These are phyloP conservation scores for Hirtodrosophila histrioides DNA, from an alignment of 2,888 invertebrate species.

Conservation along the genomic window DNA sequence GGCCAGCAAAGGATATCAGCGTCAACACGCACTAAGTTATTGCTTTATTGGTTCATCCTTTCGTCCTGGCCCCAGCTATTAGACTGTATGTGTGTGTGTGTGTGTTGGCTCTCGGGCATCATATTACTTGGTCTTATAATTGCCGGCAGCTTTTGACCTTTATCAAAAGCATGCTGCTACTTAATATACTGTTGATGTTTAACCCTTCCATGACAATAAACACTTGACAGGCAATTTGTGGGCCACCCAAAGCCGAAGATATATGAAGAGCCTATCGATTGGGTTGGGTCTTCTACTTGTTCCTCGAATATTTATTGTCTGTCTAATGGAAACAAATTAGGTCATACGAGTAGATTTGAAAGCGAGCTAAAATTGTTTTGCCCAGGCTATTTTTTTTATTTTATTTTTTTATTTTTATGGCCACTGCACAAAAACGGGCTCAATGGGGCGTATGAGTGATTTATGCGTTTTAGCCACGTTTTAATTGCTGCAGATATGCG, in stretches of 20 bases:
- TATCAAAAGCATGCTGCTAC: slow-evolving; percentile 61
- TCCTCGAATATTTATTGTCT: slow-evolving; percentile 59
- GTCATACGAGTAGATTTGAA: slow-evolving; percentile 38
- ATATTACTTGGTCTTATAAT: slow-evolving; percentile 63
- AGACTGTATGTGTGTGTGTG: neutral
- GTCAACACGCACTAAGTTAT: slow-evolving; percentile 67
- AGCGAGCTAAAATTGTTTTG: slow-evolving; percentile 25
- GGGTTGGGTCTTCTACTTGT: slow-evolving; percentile 1
- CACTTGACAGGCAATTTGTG: slow-evolving; percentile 53
- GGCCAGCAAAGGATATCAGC: slow-evolving; percentile 68
- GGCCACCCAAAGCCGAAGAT: slow-evolving; percentile 11
- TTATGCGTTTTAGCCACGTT: slow-evolving; percentile 46
- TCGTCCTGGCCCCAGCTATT: slow-evolving; percentile 17
- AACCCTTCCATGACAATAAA: slow-evolving; percentile 58
- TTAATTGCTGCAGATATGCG: slow-evolving; percentile 64
- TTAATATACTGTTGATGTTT: slow-evolving; percentile 53
- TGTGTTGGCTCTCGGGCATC: slow-evolving; percentile 50
- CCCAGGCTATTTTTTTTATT: slow-evolving; percentile 1
- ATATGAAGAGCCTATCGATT: slow-evolving; percentile 28
- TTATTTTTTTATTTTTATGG: slow-evolving; percentile 4
- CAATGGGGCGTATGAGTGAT: slow-evolving; percentile 69
- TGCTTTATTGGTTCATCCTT: slow-evolving; percentile 47
- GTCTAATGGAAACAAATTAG: slow-evolving; percentile 71
- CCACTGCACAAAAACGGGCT: slow-evolving; percentile 23
- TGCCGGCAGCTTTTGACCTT: slow-evolving; percentile 56